Percentiles rank a stretch among this genome's conserved stretches.
phyloP scores from a whole-genome alignment of 2,113 vertebrate species.

The Myxocyprinus asiaticus region DNA sequence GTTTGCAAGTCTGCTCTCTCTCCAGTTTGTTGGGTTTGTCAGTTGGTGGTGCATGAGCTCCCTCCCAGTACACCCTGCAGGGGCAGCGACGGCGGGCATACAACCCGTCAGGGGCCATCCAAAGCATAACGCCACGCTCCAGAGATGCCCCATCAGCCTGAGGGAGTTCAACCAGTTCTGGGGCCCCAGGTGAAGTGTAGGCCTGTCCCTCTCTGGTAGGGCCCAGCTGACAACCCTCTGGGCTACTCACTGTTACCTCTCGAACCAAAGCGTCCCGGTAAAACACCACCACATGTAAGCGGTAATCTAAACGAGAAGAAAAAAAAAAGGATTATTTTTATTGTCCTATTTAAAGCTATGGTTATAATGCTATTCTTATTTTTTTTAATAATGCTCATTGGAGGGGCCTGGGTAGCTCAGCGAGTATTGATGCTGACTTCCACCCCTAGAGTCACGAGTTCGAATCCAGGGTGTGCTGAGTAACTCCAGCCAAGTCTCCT shows the following conservation, averaged over 20 bases:
- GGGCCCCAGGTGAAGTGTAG: conserved; percentile 71
- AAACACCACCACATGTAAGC: conserved; percentile 88
- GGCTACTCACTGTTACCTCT: conserved; percentile 87
- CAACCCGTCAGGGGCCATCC: conserved; percentile 90
- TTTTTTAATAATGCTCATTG: too few relatives aligned
- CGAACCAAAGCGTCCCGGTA: conserved; percentile 85
- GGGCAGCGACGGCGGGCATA: conserved; percentile 92
- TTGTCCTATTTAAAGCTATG: too few relatives aligned
- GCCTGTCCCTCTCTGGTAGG: conserved; percentile 75
- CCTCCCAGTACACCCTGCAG: conserved; percentile 93
- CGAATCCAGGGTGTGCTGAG: too few relatives aligned
- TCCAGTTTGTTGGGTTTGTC: conserved; percentile 92
- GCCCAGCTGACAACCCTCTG: conserved; percentile 89
- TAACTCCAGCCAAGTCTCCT: too few relatives aligned
- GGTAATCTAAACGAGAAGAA: conserved; percentile 77
- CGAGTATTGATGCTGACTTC: too few relatives aligned
- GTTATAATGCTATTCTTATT: too few relatives aligned
- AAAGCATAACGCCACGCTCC: conserved; percentile 87
- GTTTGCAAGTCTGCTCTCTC: conserved; percentile 86
- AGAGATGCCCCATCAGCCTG: conserved; percentile 65
- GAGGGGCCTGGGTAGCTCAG: too few relatives aligned
- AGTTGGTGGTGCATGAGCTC: conserved; percentile 78
- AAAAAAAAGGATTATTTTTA: too few relatives aligned
- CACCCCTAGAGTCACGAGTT: too few relatives aligned
- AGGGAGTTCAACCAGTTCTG: conserved; percentile 85